Evolutionary conservation across 2,888 invertebrate species (phyloP), one percentile per base, ranked within the genome.

Genomic region (Cephalotes varians): DNA sequence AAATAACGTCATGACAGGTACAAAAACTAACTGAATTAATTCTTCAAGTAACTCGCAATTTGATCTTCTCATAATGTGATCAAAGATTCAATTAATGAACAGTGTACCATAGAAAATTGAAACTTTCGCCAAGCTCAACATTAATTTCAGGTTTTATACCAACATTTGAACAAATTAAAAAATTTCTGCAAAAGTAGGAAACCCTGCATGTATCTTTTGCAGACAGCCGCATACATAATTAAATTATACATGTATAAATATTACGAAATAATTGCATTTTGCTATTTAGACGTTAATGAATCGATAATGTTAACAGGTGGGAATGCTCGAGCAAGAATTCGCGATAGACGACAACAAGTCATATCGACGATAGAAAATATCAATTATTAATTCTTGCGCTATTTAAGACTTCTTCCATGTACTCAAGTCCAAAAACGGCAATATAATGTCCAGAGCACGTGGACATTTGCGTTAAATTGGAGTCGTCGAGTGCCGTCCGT

Each of bases 221-320:
- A 28, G 12, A 10, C 6, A 44, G 2, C 49, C 2, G 10, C n/a
- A 34, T 21, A 51, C 7, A 2, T 37, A 25, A 31, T 28, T 65
- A 47, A 47, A 47, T 54, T 73, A 73, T 37, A n/a, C n/a, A 4
- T 25, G 7, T n/a, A 28, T 4, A 40, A 56, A 34, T 69, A 9
- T 69, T n/a, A 28, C 31, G 18, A 60, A 60, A 10, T 60, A 62
- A 37, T 37, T 34, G 21, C 34, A 15, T 12, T 40, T 56, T 18
- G 34, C 15, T 58, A 1, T 34, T 3, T 40, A n/a, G n/a, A n/a
- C 15, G 25, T 65, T 67, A 76, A 76, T 51, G 15, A 71, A 56
- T 56, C 18, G 56, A 12, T 77, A 69, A 77, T 77, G 54, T 69
- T 71, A 31, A 40, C 54, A 77, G 77, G 49, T 74, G 65, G 54